These are phyloP conservation scores for Protaetia brevitarsis DNA, from an alignment of 1,140 invertebrate species.

Conservation along the genomic window DNA sequence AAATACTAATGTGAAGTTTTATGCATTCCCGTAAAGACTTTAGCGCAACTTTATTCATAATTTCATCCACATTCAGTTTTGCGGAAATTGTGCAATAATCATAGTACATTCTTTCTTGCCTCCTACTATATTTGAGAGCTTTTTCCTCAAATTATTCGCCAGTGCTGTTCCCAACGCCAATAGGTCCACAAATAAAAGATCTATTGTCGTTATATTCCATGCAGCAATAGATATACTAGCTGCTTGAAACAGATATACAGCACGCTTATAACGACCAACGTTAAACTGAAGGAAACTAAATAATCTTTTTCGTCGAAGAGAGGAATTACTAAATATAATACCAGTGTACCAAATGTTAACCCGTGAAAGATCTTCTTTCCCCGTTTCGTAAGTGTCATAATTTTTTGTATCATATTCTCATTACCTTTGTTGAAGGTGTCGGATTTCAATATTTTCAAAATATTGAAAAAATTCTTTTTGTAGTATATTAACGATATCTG, in stretches of 20 bases:
- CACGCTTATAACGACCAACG: constrained; percentile 11
- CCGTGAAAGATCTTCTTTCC: constrained; percentile 7
- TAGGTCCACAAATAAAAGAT: constrained; percentile 16
- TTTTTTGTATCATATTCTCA: constrained; percentile 18
- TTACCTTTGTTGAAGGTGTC: constrained; percentile 21
- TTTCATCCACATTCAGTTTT: too few relatives aligned
- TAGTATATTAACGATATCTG: neutral
- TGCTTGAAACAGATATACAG: constrained; percentile 27
- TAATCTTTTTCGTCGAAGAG: constrained; percentile 11
- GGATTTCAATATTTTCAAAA: constrained; percentile 18
- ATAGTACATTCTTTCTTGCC: constrained; percentile 19
- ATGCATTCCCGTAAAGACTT: neutral
- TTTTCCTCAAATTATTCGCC: constrained; percentile 28
- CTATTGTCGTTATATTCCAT: constrained; percentile 24
- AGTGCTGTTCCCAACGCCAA: constrained; percentile 24
- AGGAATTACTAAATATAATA: constrained; percentile 19
- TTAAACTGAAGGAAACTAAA: constrained; percentile 25
- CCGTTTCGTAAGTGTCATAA: neutral
- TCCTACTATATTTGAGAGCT: neutral
- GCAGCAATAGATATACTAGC: neutral
- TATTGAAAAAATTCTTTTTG: neutral
- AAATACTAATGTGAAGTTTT: neutral
- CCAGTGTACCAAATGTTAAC: neutral
- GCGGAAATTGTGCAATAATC: constrained; percentile 37
- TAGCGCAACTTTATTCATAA: neutral